These are phyloP conservation scores for Physocephala rufipes DNA, from an alignment of 2,888 invertebrate species.

Conservation along the genomic window DNA sequence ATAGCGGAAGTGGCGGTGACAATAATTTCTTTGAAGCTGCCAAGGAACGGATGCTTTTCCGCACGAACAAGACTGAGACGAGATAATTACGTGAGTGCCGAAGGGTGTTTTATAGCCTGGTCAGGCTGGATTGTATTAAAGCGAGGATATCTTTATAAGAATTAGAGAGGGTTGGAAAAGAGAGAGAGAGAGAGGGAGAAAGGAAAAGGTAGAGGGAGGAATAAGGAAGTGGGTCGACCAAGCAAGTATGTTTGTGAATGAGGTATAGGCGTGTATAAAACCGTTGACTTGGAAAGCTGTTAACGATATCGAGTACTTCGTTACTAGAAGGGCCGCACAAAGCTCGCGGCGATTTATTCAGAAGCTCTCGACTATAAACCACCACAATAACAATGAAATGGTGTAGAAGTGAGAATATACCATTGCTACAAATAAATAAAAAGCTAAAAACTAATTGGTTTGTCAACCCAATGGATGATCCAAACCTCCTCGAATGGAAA, in stretches of 20 bases:
- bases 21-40: background rate
- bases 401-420: too few relatives aligned
- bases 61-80: conserved; percentile 39
- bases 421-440: too few relatives aligned
- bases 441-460: too few relatives aligned
- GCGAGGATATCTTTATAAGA: conserved; percentile 14
- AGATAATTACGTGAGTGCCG: conserved; percentile 41
- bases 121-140: background rate
- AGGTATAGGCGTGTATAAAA: background rate
- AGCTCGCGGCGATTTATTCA: conserved; percentile 1
- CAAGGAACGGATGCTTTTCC: conserved; percentile 23
- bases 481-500: too few relatives aligned
- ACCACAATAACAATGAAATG: too few relatives aligned
- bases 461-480: too few relatives aligned
- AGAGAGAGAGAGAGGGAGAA: too few relatives aligned
- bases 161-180: too few relatives aligned
- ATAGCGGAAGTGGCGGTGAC: background rate
- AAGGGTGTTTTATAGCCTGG: conserved; percentile 35
- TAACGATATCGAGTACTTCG: conserved; percentile 27
- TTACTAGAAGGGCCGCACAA: conserved; percentile 2
- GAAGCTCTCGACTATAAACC: background rate
- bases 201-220: too few relatives aligned
- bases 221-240: background rate
- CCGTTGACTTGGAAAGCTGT: conserved; percentile 35
- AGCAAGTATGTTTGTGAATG: background rate